These are phyloP conservation scores for Gymnarchus niloticus DNA, from an alignment of 2,113 vertebrate species.

Conservation along the genomic window DNA sequence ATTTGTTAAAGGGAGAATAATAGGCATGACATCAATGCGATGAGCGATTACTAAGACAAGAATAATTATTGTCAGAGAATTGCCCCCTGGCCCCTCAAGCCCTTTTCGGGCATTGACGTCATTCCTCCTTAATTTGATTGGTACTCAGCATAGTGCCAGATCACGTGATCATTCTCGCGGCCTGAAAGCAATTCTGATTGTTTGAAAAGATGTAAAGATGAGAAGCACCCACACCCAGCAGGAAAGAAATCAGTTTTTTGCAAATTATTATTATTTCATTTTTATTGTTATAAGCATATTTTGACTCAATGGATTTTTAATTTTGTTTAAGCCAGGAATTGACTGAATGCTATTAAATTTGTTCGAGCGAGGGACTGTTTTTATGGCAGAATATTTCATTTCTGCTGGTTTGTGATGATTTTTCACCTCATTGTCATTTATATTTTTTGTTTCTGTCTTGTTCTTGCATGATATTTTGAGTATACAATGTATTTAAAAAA, in stretches of 20 bases:
- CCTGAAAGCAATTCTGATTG: not conserved
- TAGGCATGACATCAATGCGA: not conserved
- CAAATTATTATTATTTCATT: not conserved
- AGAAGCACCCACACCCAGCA: not conserved
- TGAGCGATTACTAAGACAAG: not conserved
- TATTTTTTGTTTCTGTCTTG: not conserved
- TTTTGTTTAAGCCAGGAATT: not conserved
- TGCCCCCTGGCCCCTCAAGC: not conserved
- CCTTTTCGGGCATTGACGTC: not conserved
- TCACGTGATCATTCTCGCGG: not conserved
- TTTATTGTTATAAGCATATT: not conserved
- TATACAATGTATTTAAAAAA: not conserved
- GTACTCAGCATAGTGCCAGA: not conserved
- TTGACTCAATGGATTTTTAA: not conserved
- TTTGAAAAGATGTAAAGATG: not conserved
- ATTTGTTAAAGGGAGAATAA: constrained; percentile 8
- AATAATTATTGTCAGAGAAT: constrained; percentile 4
- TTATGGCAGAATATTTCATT: not conserved
- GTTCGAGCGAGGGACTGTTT: not conserved
- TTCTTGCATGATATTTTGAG: not conserved
- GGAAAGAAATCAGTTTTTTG: too few species aligned
- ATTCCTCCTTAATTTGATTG: constrained; percentile 7
- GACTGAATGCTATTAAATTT: not conserved
- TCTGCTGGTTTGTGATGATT: not conserved
- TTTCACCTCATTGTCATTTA: too few species aligned